phyloP scores from a whole-genome alignment of 2,888 invertebrate species.

The Tetramorium bicarinatum region DNA sequence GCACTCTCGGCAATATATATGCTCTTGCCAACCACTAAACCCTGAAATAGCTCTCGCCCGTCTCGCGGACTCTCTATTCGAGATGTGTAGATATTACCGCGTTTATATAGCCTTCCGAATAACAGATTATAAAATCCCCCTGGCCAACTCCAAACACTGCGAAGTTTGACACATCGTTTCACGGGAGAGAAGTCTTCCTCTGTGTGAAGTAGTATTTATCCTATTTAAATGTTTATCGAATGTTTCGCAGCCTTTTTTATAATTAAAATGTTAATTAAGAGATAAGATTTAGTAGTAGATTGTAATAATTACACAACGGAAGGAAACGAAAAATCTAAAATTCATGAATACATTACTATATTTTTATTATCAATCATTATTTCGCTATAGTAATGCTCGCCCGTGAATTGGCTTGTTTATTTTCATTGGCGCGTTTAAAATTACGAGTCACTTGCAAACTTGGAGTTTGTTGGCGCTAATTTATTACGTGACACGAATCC shows the following conservation, averaged over 20 bases:
- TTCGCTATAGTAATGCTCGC: background rate
- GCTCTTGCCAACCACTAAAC: slow-evolving; percentile 58
- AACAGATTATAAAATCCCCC: slow-evolving; percentile 51
- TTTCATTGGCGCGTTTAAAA: slow-evolving; percentile 1
- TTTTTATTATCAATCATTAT: background rate
- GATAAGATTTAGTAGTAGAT: background rate
- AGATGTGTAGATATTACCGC: slow-evolving; percentile 21
- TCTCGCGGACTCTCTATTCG: slow-evolving; percentile 22
- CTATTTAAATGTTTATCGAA: background rate
- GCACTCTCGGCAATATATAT: slow-evolving; percentile 45
- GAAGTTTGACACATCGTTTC: background rate
- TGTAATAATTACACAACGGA: background rate
- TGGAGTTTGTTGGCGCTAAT: slow-evolving; percentile 34
- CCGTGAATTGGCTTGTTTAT: background rate
- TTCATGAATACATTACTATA: background rate
- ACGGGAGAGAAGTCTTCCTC: background rate
- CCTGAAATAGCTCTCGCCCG: slow-evolving; percentile 67
- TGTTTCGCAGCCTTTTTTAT: background rate
- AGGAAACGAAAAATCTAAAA: background rate
- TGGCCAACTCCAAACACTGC: background rate
- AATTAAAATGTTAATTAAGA: background rate
- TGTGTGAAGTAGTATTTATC: background rate
- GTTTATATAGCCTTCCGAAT: slow-evolving; percentile 45
- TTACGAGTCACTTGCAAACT: background rate
- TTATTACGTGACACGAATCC: slow-evolving; percentile 46